Percentiles rank a stretch among this genome's conserved stretches.
These are phyloP conservation scores for Escarpia spicata DNA, from an alignment of 2,888 invertebrate species.

Conservation along the genomic window DNA sequence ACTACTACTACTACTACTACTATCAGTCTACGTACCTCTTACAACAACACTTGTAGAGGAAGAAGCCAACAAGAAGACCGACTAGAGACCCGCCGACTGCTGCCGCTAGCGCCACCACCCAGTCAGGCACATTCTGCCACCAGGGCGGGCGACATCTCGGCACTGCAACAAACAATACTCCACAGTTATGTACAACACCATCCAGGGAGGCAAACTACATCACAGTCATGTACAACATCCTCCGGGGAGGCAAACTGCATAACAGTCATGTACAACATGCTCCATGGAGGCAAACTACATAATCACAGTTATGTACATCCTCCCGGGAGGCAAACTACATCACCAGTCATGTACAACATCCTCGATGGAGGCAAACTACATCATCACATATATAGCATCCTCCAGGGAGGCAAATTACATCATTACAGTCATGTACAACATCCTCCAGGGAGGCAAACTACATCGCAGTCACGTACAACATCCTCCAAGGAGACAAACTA, in stretches of 20 bases:
- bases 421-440: neutral
- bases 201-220: neutral
- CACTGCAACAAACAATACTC: neutral
- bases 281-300: too few species aligned
- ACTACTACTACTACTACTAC: neutral
- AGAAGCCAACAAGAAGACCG: slow-evolving; percentile 39
- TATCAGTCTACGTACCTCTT: slow-evolving; percentile 29
- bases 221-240: too few species aligned
- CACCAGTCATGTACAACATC: too few species aligned
- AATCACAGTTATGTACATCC: too few species aligned
- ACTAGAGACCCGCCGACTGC: slow-evolving; percentile 41
- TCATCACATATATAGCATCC: too few species aligned
- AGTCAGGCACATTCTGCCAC: slow-evolving; percentile 36
- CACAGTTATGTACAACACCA: neutral
- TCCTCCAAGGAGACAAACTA: too few species aligned
- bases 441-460: neutral
- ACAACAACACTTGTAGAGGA: slow-evolving; percentile 43
- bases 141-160: slow-evolving; percentile 20
- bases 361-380: too few species aligned
- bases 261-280: too few species aligned
- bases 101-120: slow-evolving; percentile 39
- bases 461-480: too few species aligned
- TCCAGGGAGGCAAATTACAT: too few species aligned
- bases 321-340: too few species aligned
- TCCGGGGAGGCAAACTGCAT: too few species aligned